Evolutionary conservation across 2,888 invertebrate genomes (phyloP), one percentile per base, ranked within the genome.

Genomic region (Drosophila barbarae): DNA sequence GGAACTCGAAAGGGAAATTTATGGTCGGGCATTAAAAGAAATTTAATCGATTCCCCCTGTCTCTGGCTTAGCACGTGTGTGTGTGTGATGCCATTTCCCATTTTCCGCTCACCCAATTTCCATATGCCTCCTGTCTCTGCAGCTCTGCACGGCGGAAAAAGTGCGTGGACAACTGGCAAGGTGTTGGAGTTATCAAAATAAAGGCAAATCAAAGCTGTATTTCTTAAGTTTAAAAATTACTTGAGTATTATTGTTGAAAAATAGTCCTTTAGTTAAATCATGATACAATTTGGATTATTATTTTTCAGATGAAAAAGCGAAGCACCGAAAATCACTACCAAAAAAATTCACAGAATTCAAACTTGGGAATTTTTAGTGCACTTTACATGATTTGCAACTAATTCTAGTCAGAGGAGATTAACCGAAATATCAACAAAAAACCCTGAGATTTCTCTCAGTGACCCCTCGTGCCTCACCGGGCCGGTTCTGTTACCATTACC

Each of bases 11-110:
- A 79, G 71, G 71, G 65, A 76, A 77, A 80, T 82, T 80, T 82
- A 82, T 82, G 79, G 82, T 70, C 66, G 72, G 74, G 69, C 73
- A 79, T 82, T 77, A 80, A 79, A 60, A 76, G 69, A 81, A 80
- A 82, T 82, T 76, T 80, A 79, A 82, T 79, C 82, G 82, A 80
- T 80, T 79, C 68, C 58, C 50, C 46, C 42, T 32, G 67, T 47
- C 59, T 56, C 46, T 26, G 38, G 32, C 66, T 42, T 55, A 50
- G 69, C 56, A 50, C 56, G 64, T 69, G 51, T 69, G 68, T 69
- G 47, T 69, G 68, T 69, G 42, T 10, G 49, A 28, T 51, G 50
- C 44, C 53, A 49, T 53, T 51, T 51, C 32, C 55, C 55, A 23
- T 42, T 47, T 36, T 18, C 50, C 50, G 15, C 15, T 41, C 21